Conservation (phyloP, 2,888 invertebrate species). For the Rhaphigaster nebulosa region DNA sequence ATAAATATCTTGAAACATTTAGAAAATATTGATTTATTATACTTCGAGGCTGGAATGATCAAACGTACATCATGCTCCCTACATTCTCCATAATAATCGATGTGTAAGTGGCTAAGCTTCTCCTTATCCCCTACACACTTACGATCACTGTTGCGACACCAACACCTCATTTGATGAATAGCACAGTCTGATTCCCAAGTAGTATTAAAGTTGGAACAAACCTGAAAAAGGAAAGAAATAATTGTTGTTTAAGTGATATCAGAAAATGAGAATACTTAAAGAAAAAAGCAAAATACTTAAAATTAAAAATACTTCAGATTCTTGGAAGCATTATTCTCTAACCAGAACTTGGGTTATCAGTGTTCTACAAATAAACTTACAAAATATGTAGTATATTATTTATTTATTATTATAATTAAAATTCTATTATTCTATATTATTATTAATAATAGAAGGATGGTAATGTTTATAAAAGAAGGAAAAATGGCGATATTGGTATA, state of each 20-base stretch:
- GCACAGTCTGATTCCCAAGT: constrained; percentile 96
- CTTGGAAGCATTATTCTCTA: background rate
- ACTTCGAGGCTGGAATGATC: background rate
- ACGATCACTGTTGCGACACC: constrained; percentile 83
- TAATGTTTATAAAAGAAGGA: no score
- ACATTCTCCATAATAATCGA: constrained; percentile 94
- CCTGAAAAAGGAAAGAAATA: constrained; percentile 70
- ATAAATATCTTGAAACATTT: background rate
- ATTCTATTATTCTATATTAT: no score
- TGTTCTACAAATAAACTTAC: no score
- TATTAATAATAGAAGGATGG: no score
- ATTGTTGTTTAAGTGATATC: background rate
- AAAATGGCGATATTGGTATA: no score
- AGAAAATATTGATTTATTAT: background rate
- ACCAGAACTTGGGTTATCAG: background rate
- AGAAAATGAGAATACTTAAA: background rate
- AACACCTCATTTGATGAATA: constrained; percentile 92
- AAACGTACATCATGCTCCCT: constrained; percentile 78
- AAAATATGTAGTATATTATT: no score
- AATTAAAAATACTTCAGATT: background rate
- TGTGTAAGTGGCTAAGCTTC: constrained; percentile 87
- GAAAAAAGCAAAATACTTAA: no score
- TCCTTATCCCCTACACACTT: constrained; percentile 77
- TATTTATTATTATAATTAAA: no score
- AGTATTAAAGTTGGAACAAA: constrained; percentile 94